phyloP scores from a whole-genome alignment of 92 coral and sea anemone species.

The Galaxea fascicularis region DNA sequence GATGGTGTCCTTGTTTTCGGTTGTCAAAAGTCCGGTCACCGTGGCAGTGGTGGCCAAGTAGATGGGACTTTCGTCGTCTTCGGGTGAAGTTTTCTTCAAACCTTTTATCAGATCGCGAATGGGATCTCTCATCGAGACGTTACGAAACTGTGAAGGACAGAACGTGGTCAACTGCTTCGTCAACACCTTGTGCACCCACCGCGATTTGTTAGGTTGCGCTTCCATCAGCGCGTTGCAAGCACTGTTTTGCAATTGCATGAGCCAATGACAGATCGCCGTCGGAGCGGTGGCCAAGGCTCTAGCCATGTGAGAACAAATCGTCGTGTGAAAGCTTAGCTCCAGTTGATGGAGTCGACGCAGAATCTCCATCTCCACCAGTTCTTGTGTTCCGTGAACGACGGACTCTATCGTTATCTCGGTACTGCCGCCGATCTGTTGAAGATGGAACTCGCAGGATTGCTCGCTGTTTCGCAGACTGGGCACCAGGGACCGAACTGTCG shows the following conservation, averaged over 20 bases:
- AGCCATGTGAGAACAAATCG: neutral
- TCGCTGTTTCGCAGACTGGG: neutral
- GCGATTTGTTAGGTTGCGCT: neutral
- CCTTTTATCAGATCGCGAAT: neutral
- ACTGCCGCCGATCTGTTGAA: neutral
- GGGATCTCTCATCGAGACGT: neutral
- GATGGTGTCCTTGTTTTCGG: neutral
- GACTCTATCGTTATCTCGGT: neutral
- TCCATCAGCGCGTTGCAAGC: neutral
- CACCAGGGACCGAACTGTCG: neutral
- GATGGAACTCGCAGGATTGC: neutral
- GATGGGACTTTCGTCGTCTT: neutral
- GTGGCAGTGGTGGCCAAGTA: slow-evolving; percentile 15
- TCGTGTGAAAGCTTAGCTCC: slow-evolving; percentile 1
- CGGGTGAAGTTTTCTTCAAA: neutral
- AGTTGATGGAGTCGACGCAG: slow-evolving; percentile 4
- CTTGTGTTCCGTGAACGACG: neutral
- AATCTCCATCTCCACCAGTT: neutral
- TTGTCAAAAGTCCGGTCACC: neutral
- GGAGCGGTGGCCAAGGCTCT: slow-evolving; percentile 20
- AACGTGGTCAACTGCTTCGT: neutral
- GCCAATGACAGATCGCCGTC: neutral
- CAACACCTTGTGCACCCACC: neutral
- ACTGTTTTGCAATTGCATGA: neutral
- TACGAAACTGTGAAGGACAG: slow-evolving; percentile 12